Conservation (phyloP, 1,140 invertebrate species). For the Drosophila nigromelanica region DNA sequence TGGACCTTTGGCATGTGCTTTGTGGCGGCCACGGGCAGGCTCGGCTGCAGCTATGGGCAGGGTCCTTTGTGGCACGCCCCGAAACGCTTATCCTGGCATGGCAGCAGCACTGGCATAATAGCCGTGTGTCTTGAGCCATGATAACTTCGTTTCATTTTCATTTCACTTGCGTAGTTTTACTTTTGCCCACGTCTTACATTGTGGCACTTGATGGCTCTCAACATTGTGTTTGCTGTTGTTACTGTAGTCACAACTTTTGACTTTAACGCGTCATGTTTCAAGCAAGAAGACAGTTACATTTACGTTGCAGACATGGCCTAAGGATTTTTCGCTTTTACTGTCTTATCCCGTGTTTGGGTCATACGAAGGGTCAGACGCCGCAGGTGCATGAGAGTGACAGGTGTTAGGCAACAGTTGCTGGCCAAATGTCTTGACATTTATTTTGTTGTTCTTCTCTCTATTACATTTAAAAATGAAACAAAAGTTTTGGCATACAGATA, state of each 20-base stretch:
- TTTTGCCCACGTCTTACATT: conserved; percentile 37
- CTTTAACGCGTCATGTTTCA: conserved; percentile 71
- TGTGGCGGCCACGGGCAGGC: conserved; percentile 19
- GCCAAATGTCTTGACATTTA: conserved; percentile 30
- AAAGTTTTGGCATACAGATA: conserved; percentile 17
- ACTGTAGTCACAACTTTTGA: conserved; percentile 56
- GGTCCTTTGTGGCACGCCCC: conserved; percentile 12
- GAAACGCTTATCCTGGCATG: conserved; percentile 55
- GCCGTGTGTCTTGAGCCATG: conserved; percentile 60
- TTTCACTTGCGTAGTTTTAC: conserved; percentile 48
- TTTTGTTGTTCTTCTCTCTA: neutral
- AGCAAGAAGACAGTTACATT: conserved; percentile 43
- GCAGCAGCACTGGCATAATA: conserved; percentile 49
- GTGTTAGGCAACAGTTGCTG: conserved; percentile 6
- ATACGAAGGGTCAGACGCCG: conserved; percentile 12
- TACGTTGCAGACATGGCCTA: conserved; percentile 48
- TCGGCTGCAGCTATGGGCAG: neutral
- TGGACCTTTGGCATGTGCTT: conserved; percentile 43
- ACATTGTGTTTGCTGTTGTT: conserved; percentile 13
- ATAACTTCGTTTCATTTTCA: conserved; percentile 77
- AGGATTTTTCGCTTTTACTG: conserved; percentile 29
- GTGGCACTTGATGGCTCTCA: conserved; percentile 54
- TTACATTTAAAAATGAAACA: neutral
- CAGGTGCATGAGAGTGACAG: conserved; percentile 21
- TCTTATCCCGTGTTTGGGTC: conserved; percentile 21